Percentiles rank a stretch among this genome's conserved stretches.
phyloP scores from a whole-genome alignment of 2,113 vertebrate species.

The Spilogale gracilis region DNA sequence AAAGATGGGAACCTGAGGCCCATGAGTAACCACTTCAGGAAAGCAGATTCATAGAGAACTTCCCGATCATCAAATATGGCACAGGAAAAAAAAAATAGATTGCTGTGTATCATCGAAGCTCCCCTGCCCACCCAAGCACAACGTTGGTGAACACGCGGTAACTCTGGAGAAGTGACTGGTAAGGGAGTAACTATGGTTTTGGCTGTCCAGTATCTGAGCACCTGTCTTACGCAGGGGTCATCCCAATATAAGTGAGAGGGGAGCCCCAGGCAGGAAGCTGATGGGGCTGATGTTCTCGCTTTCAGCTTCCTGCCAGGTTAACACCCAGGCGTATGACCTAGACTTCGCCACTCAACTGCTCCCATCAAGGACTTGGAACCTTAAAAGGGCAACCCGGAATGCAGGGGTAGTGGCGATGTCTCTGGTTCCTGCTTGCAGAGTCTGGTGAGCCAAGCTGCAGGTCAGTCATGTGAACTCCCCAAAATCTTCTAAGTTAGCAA shows the following conservation, averaged over 20 bases:
- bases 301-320: neutral
- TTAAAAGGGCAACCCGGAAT: neutral
- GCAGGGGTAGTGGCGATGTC: neutral
- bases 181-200: neutral
- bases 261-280: neutral
- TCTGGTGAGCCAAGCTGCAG: neutral
- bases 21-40: neutral
- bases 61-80: neutral
- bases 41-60: neutral
- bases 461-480: neutral
- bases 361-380: neutral
- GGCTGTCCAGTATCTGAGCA: neutral
- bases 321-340: neutral
- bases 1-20: neutral
- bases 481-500: neutral
- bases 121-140: neutral
- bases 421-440: neutral
- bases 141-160: neutral
- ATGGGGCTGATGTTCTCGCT: neutral
- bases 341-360: neutral
- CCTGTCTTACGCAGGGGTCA: neutral
- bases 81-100: neutral
- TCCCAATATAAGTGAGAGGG: neutral
- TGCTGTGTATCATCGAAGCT: neutral
- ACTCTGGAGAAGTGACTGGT: neutral